Percentiles rank a stretch among this genome's conserved stretches.
These are phyloP conservation scores for Cygnus atratus DNA, from an alignment of 2,113 vertebrate genomes.

Conservation along the genomic window DNA sequence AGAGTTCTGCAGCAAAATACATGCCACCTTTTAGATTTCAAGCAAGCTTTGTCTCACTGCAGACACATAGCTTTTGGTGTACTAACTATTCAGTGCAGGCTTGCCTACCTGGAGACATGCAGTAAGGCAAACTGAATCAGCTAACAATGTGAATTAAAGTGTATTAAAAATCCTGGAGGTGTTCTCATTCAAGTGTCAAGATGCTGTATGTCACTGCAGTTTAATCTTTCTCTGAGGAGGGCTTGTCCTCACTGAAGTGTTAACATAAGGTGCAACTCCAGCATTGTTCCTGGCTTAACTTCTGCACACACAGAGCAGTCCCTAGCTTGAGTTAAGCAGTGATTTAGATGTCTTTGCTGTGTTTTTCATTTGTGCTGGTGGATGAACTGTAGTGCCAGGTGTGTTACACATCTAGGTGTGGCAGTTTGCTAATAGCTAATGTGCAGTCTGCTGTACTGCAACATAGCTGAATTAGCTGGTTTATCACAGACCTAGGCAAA, in stretches of 20 bases:
- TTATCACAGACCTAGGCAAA: background rate
- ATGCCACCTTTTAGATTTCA: background rate
- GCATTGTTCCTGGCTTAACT: background rate
- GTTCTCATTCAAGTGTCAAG: background rate
- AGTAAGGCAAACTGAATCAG: background rate
- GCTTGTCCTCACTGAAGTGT: background rate
- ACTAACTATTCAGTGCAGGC: background rate
- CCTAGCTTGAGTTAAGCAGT: background rate
- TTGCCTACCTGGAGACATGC: background rate
- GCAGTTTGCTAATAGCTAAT: background rate
- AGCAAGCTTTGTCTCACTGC: background rate
- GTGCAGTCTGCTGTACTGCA: background rate
- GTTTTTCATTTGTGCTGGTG: background rate
- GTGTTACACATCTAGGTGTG: background rate
- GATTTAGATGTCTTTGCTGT: background rate
- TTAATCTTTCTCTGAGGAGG: background rate
- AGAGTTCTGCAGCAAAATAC: background rate
- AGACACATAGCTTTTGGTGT: too few species aligned
- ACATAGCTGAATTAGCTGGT: background rate
- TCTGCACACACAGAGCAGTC: too few species aligned
- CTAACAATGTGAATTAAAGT: background rate
- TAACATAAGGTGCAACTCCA: background rate
- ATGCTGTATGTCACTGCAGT: background rate
- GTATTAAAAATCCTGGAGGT: background rate
- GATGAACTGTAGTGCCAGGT: background rate